These are phyloP conservation scores for Apantesis nais DNA, from an alignment of 2,888 invertebrate species.

Conservation along the genomic window DNA sequence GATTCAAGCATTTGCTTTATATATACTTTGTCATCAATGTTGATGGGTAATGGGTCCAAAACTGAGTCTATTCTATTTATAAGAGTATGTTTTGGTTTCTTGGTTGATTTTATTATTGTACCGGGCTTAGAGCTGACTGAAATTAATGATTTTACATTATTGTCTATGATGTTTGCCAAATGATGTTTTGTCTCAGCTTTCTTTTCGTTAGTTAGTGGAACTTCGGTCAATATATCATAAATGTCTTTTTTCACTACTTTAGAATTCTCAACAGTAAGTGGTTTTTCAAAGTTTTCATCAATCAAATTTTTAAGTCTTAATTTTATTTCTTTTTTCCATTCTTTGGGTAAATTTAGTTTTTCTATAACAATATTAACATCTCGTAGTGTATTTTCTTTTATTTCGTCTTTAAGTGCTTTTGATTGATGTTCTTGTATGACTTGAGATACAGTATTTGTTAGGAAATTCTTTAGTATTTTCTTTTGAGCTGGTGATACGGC, in stretches of 20 bases:
- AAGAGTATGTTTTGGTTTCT: slow-evolving; percentile 1
- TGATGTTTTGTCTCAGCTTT: slow-evolving; percentile 14
- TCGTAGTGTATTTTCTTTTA: slow-evolving; percentile 3
- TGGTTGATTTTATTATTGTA: neutral
- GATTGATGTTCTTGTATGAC: neutral
- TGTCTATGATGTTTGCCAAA: slow-evolving; percentile 8
- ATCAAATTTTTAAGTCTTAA: slow-evolving; percentile 5
- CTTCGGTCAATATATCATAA: slow-evolving; percentile 4
- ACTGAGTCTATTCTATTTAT: slow-evolving; percentile 4
- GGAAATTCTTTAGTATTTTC: slow-evolving; percentile 13
- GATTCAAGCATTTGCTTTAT: slow-evolving; percentile 12
- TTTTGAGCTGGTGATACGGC: slow-evolving; percentile 8
- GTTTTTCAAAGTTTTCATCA: slow-evolving; percentile 6
- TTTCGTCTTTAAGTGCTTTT: neutral
- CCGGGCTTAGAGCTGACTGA: neutral
- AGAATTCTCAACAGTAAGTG: neutral
- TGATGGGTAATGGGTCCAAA: neutral
- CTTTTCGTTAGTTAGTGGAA: slow-evolving; percentile 1
- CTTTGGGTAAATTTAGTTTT: neutral
- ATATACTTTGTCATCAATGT: neutral
- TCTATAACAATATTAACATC: slow-evolving; percentile 7
- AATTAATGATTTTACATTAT: slow-evolving; percentile 5
- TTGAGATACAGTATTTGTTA: slow-evolving; percentile 4
- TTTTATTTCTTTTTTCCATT: slow-evolving; percentile 13
- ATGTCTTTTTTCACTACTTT: slow-evolving; percentile 13